phyloP scores from a whole-genome alignment of 2,113 vertebrate genomes.

The Acanthisitta chloris region DNA sequence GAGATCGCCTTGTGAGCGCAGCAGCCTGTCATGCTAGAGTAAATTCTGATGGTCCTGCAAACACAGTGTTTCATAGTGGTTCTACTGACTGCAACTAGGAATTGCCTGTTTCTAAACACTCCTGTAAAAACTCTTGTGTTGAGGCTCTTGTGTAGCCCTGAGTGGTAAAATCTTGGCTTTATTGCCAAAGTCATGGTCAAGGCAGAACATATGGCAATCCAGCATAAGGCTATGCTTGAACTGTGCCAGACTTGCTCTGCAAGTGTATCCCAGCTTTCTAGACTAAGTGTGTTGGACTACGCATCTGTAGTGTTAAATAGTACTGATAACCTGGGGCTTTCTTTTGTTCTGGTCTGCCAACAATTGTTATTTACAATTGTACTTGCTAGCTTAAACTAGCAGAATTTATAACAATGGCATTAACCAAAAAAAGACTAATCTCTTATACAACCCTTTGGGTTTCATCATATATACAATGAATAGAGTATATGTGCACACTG shows the following conservation, averaged over 20 bases:
- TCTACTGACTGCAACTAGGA: background rate
- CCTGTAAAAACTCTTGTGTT: fast-evolving
- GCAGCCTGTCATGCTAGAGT: fast-evolving
- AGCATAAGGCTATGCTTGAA: background rate
- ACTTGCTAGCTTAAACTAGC: background rate
- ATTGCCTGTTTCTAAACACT: background rate
- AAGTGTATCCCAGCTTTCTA: background rate
- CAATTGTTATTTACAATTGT: background rate
- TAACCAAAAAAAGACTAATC: background rate
- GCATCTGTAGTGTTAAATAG: background rate
- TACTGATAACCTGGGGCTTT: background rate
- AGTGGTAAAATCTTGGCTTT: background rate
- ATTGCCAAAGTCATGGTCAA: background rate
- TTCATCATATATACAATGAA: background rate
- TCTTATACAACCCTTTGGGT: background rate
- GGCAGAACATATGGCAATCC: background rate
- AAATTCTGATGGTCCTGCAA: too few species aligned
- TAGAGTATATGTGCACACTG: background rate
- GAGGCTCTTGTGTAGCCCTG: background rate
- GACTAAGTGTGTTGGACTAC: background rate
- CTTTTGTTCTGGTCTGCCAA: background rate
- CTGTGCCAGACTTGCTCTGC: background rate
- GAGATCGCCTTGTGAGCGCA: fast-evolving
- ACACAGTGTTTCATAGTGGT: background rate
- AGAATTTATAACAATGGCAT: background rate